Conservation (phyloP, 2,797 vertebrate species). For the Anisognathus igniventris region DNA sequence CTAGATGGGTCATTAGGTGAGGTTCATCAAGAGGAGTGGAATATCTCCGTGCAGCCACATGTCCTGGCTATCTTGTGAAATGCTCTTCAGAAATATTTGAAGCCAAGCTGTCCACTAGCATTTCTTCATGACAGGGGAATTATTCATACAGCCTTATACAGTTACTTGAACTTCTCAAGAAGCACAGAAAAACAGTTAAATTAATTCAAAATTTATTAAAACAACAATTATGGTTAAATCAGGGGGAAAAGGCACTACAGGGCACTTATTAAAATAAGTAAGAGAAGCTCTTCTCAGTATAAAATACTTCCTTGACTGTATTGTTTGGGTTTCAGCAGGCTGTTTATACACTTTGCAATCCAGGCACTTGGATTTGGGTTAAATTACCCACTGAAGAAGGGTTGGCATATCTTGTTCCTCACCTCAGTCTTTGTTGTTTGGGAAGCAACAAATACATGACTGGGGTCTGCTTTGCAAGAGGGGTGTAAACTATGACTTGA, state of each 20-base stretch:
- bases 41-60: rapidly evolving
- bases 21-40: neutral
- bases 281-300: neutral
- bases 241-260: neutral
- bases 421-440: neutral
- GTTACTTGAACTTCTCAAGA: neutral
- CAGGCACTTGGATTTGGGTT: neutral
- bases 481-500: neutral
- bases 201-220: neutral
- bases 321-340: neutral
- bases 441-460: neutral
- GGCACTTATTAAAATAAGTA: neutral
- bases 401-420: neutral
- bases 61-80: neutral
- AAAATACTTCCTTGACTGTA: neutral
- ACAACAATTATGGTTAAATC: neutral
- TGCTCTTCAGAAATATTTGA: neutral
- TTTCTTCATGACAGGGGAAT: neutral
- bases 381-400: neutral
- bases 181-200: neutral
- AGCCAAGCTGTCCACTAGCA: neutral
- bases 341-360: neutral
- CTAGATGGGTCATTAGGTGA: neutral
- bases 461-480: neutral
- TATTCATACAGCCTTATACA: neutral